Base-by-base conservation (phyloP, 2,797 vertebrate species). In the Pipistrellus pygmaeus region DNA sequence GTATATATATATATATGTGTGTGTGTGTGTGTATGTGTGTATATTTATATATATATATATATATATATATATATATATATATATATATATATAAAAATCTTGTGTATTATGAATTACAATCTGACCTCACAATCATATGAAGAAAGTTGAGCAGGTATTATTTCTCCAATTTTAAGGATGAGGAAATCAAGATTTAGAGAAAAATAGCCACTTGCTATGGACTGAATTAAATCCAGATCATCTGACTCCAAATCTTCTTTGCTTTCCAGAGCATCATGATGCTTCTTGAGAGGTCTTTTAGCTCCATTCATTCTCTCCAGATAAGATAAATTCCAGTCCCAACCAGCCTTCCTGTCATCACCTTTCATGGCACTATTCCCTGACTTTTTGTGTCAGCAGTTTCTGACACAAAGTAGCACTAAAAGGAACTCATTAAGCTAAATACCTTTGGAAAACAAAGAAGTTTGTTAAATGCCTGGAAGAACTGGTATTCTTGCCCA, bases 391-490 rank as follows among this genome's bases (percentile, higher is more conserved):
- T 83, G 76, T 92, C 35, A 93, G 72, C 68, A 86, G 48, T 46
- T 92, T 89, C 75, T 78, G 55, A 81, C 48, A 85, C 30, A 69
- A 85, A 55, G 30, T 82, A 90, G 46, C 30, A 93, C n/a, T 81
- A 85, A 89, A 89, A 38, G 7, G 35, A 92, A 78, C 30, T 76
- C 57, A 88, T 48, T 80, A 69, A 90, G 48, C 15, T 69, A 76
- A 90, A 93, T 51, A 12, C 10, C 8, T 4, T 72, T 64, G 30
- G 32, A 82, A 95, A 76, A 95, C 32, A 83, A 89, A 72, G 15
- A 90, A 86, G 44, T 44, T 80, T 86, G 21, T 76, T 76, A 97
- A 87, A 73, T 66, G 72, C n/a, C 91, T 93, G 32, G 8, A 76
- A 95, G 32, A 90, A 83, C 8, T 90, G 51, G 64, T 53, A 76